Base-by-base conservation (phyloP, 2,888 invertebrate species). In the Cephus runcator region DNA sequence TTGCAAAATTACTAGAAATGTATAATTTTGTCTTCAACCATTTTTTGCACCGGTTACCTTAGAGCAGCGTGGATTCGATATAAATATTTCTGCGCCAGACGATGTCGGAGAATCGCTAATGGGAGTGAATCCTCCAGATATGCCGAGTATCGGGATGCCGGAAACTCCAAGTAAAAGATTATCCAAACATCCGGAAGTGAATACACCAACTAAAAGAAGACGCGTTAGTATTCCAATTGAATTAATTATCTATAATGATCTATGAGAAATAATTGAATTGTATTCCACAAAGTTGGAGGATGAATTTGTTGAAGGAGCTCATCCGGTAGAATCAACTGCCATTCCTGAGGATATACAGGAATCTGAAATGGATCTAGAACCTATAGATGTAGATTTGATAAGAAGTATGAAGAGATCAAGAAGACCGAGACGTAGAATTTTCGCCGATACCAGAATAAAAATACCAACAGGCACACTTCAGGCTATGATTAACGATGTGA, bases 171-270 rank as follows among this genome's bases (percentile, higher is more conserved):
- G 75, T 31, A 82, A 79, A 34, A 75, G 81, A 75, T 35, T 33
- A 69, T 77, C 79, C n/a, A 34, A n/a, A 1, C 6, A 30, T 12
- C 69, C 31, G 2, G 56, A 79, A 73, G 69, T 36, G 23, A 76
- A 77, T 33, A 81, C 81, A 34, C 82, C 82, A 23, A 76, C 80
- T 11, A 82, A 82, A n/a, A 78, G 76, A 69, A 76, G 69, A 56
- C 79, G 82, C 33, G 82, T 82, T 73, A 77, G 75, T 75, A 23
- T 15, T 34, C 12, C 11, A 30, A n/a, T 35, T 56, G 11, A 9
- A n/a, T 36, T 23, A 34, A n/a, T 69, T 77, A 73, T 56, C 11
- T 35, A 73, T 34, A 76, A 69, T 69, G 34, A 71, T 76, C 71
- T 31, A 71, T 73, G 2, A 34, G 56, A 69, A 71, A 12, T 15